These are phyloP conservation scores for Lepidocyrtinus sp. DNA, from an alignment of 2,888 invertebrate genomes.

Conservation along the genomic window DNA sequence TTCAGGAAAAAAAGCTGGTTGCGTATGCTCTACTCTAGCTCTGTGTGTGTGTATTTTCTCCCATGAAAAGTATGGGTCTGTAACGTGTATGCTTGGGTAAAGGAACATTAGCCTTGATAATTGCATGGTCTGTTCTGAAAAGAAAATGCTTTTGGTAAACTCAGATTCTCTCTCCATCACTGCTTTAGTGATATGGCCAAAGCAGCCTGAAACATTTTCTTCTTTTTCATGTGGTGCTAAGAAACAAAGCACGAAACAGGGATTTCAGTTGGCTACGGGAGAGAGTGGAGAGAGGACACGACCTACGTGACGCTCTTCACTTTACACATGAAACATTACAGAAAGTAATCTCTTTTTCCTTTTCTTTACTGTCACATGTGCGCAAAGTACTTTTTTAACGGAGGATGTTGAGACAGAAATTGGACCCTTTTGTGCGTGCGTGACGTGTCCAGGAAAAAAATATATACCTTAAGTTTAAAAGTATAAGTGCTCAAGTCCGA, in stretches of 20 bases:
- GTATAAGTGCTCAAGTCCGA: too few species aligned
- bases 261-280: constrained; percentile 4
- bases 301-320: background rate
- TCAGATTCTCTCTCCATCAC: too few species aligned
- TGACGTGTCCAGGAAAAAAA: background rate
- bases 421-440: background rate
- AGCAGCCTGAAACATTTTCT: too few species aligned
- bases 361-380: constrained; percentile 2
- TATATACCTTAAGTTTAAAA: too few species aligned
- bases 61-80: background rate
- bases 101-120: constrained; percentile 8
- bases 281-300: constrained; percentile 9
- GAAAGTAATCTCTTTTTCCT: constrained; percentile 3
- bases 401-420: background rate
- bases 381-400: constrained; percentile 1
- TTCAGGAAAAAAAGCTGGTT: background rate
- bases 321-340: constrained; percentile 5
- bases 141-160: background rate
- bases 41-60: constrained; percentile 1
- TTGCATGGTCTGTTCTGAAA: background rate
- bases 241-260: background rate
- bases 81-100: background rate
- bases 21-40: too few species aligned
- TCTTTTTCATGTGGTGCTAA: background rate
- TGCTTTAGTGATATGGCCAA: too few species aligned